Evolutionary conservation across 2,888 invertebrate genomes (phyloP), one percentile per base, ranked within the genome.

Genomic region (Acleris sparsana): DNA sequence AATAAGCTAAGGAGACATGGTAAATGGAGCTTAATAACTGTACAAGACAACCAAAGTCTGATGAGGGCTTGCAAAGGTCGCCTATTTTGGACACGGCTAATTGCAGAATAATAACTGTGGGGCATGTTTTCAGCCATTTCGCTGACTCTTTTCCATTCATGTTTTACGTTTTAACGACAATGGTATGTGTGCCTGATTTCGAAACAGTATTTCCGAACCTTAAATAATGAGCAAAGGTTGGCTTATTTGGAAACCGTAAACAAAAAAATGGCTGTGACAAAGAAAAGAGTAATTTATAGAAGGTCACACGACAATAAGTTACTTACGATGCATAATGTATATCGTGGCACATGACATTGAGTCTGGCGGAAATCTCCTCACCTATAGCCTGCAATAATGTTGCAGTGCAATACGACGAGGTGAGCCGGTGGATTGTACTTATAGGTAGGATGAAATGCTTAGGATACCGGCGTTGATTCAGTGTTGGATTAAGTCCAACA

Each of bases 271-370:
- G 49, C 17, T 43, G 22, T 56, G 60, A 65, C 65, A 65, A 65
- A 65, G 60, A 61, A 65, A 51, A 61, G 20, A 51, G 60, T 49
- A 46, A 61, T 61, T 60, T 65, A 61, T 51, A 55, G 53, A 53
- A 65, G 60, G 65, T 60, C 60, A 65, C 7, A 58, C 43, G 64
- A 44, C 64, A 55, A 18, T 43, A 49, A 39, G 44, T 61, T 55
- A 65, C 65, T 65, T 61, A 56, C 51, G 60, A 65, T 60, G 65
- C 60, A 51, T 56, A 49, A 62, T 55, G 62, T 62, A 55, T 44
- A 63, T 44, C 22, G 49, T 56, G 63, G 25, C 49, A 20, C 46
- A 43, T 51, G 66, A 48, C 66, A 66, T 66, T 66, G 66, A 53
- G 16, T 46, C 20, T 64, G 39, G 58, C 61, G 62, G 66, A 66